These are phyloP conservation scores for Xenopus borealis DNA, from an alignment of 2,113 vertebrate genomes.

Conservation along the genomic window DNA sequence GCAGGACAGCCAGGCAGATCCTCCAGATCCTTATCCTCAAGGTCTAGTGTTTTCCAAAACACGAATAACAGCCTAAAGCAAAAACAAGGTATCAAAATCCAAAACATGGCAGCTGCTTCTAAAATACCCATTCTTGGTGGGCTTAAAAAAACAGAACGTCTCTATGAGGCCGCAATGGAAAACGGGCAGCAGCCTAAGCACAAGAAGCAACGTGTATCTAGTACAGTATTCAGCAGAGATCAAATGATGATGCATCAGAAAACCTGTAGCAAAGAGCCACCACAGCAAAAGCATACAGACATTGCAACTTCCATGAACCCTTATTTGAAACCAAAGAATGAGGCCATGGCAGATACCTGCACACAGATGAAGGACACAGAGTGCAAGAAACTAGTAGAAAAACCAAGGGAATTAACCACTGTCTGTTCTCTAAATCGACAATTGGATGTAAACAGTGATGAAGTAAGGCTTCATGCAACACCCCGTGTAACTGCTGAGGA, in stretches of 20 bases:
- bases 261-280: background rate
- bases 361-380: background rate
- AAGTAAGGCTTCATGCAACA: background rate
- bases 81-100: no score
- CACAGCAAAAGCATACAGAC: background rate
- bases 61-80: no score
- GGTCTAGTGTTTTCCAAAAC: no score
- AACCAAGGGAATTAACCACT: background rate
- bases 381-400: background rate
- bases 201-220: no score
- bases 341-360: background rate
- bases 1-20: background rate
- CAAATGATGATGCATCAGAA: no score
- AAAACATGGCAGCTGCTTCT: no score
- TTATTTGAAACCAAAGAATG: background rate
- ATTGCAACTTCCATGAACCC: background rate
- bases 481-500: constrained; percentile 20
- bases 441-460: background rate
- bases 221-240: no score
- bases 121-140: no score
- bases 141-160: no score
- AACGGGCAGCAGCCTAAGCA: no score
- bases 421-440: background rate
- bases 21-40: background rate
- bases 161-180: no score